A percentile compares a stretch with the other conserved stretches of the same genome.
These are phyloP conservation scores for Triops longicaudatus DNA, from an alignment of 1,140 invertebrate genomes.

Conservation along the genomic window DNA sequence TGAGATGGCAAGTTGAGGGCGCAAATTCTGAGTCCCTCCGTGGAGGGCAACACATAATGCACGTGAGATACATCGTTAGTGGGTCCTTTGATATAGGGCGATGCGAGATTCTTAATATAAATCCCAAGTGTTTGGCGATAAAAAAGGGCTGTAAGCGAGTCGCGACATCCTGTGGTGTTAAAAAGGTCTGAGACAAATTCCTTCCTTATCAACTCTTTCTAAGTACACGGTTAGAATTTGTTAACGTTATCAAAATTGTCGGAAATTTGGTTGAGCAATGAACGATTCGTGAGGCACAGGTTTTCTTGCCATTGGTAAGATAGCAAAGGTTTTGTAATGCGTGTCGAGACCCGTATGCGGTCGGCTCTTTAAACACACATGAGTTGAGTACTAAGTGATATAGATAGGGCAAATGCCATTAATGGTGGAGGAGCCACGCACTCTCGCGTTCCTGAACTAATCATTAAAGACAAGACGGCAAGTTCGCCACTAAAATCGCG, in stretches of 20 bases:
- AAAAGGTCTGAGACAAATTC: not conserved
- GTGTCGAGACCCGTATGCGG: not conserved
- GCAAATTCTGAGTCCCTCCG: not conserved
- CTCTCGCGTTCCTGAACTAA: not conserved
- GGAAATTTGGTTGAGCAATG: too few species aligned
- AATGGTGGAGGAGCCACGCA: conserved; percentile 1
- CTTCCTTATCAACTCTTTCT: not conserved
- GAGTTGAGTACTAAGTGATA: not conserved
- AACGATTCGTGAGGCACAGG: too few species aligned
- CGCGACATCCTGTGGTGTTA: not conserved
- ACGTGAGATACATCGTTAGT: not conserved
- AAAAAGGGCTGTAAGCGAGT: not conserved
- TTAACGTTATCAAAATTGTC: too few species aligned
- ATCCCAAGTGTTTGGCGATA: not conserved
- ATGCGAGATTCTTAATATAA: not conserved
- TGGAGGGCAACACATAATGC: not conserved
- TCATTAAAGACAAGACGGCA: not conserved
- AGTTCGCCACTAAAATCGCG: not conserved
- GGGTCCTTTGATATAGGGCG: not conserved
- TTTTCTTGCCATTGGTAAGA: too few species aligned
- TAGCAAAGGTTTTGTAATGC: too few species aligned
- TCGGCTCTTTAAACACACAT: not conserved
- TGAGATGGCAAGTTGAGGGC: not conserved
- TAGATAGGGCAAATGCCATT: conserved; percentile 15
- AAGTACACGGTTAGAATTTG: not conserved